Base-by-base conservation (phyloP, 2,888 invertebrate species). In the Muschampia plurimacula region DNA sequence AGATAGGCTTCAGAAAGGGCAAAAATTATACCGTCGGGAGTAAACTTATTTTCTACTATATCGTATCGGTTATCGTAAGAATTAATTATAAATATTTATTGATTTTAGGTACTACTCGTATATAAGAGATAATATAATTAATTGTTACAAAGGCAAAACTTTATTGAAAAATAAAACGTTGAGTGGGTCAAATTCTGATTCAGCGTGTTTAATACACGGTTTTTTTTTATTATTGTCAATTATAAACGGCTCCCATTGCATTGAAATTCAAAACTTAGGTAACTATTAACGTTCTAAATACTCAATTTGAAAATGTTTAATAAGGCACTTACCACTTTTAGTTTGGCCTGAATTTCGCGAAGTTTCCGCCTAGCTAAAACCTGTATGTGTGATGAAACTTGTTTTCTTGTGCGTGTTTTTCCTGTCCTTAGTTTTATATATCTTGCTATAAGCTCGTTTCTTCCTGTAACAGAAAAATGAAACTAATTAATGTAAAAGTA, bases 341-440 rank as follows among this genome's bases (percentile, higher is more conserved):
- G 96, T 96, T 99, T 99, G 84, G 99, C 98, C 93, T 99, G 99
- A 83, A 99, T 98, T 95, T 99, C 99, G 83, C 99, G 96, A 83
- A 99, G 96, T 96, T 99, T 99, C 95, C 99, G 96, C 92, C 99
- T 96, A 82, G 99, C 99, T 89, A 99, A 96, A 88, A 99, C 99
- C 95, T 99, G 99, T 94, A 99, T 99, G 94, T 99, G 99, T 86
- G 99, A 99, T 85, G 99, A 99, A 86, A 99, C 99, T 95, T 99
- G 99, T 95, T 99, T 99, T 89, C 99, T 96, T 90, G 99, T 99
- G 91, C 99, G 97, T 94, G 99, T 99, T 94, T 99, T 99, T 80
- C 99, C 99, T 82, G 99, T 99, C 86, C 99, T 96, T 89, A 99
- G 95, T 96, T 99, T 99, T 92, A 99, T 99, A 95, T 99, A 99